Evolutionary conservation across 2,888 invertebrate species (phyloP).

Genomic region (Danaus chrysippus): DNA sequence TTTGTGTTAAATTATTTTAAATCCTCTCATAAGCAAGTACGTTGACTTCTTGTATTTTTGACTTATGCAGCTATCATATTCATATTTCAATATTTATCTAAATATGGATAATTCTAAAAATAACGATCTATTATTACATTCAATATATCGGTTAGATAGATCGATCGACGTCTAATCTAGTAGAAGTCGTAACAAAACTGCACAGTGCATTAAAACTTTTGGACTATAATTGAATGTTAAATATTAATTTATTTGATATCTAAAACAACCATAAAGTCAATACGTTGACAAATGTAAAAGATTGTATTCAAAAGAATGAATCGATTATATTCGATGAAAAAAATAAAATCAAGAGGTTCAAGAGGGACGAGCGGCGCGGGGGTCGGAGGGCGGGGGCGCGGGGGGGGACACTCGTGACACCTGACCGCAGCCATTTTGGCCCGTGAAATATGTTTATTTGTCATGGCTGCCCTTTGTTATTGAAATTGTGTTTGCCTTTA

Average conservation of each 20-base stretch:
- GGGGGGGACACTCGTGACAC: conserved; percentile 63
- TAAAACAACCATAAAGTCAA: conserved; percentile 30
- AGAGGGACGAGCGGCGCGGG: conserved; percentile 35
- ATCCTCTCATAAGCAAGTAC: conserved; percentile 70
- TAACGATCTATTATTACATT: conserved; percentile 23
- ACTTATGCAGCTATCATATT: conserved; percentile 58
- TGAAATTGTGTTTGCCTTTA: conserved; percentile 78
- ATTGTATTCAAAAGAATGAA: conserved; percentile 66
- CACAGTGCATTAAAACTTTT: conserved; percentile 22
- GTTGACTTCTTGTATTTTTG: conserved; percentile 75
- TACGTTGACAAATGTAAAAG: conserved; percentile 51
- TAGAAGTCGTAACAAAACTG: too few relatives aligned
- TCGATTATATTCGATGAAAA: conserved; percentile 69
- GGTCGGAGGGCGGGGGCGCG: conserved; percentile 39
- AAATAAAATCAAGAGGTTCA: conserved; percentile 38
- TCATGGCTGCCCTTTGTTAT: conserved; percentile 76
- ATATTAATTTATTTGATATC: conserved; percentile 26
- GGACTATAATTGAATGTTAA: conserved; percentile 18
- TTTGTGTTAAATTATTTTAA: conserved; percentile 72
- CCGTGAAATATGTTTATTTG: conserved; percentile 80
- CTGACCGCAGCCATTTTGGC: conserved; percentile 78
- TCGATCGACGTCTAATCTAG: too few relatives aligned
- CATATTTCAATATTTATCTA: conserved; percentile 51
- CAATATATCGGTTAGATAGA: too few relatives aligned
- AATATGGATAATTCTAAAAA: conserved; percentile 44